A percentile compares a stretch with the other conserved stretches of the same genome.
Evolutionary conservation across 2,113 vertebrate genomes (phyloP).

Genomic region (Paracanthobrama guichenoti): DNA sequence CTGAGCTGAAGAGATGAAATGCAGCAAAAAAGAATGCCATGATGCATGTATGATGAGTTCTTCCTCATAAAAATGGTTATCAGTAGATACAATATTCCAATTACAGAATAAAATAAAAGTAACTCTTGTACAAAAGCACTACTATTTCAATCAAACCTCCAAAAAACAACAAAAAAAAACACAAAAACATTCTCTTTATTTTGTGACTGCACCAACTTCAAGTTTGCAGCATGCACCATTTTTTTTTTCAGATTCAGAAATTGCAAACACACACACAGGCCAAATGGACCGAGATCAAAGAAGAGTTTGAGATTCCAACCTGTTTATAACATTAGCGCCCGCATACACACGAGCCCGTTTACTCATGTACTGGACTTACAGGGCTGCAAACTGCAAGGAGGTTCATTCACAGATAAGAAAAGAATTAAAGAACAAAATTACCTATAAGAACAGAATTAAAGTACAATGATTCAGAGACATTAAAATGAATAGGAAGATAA

Average conservation of each 20-base stretch:
- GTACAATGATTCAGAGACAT: neutral
- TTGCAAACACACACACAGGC: neutral
- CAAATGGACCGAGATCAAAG: conserved; percentile 17
- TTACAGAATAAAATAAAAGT: neutral
- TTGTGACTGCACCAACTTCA: conserved; percentile 7
- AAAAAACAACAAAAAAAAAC: neutral
- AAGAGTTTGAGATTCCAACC: neutral
- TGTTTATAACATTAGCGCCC: conserved; percentile 27
- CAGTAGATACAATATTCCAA: neutral
- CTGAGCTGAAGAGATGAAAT: neutral
- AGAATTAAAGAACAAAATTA: neutral
- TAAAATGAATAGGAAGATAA: too few relatives aligned
- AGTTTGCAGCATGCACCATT: conserved; percentile 34
- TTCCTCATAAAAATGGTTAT: neutral
- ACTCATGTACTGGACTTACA: neutral
- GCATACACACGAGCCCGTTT: neutral
- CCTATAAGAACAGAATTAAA: neutral
- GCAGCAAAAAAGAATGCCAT: neutral
- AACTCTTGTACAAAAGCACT: neutral
- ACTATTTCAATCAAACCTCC: neutral
- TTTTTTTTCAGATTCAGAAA: neutral
- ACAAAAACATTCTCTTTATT: neutral
- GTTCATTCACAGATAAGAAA: conserved; percentile 21
- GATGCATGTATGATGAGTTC: neutral
- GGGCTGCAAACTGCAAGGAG: conserved; percentile 25